A percentile compares a stretch with the other conserved stretches of the same genome.
These are phyloP conservation scores for Cantharis flavilabris DNA, from an alignment of 2,888 invertebrate species.

Conservation along the genomic window DNA sequence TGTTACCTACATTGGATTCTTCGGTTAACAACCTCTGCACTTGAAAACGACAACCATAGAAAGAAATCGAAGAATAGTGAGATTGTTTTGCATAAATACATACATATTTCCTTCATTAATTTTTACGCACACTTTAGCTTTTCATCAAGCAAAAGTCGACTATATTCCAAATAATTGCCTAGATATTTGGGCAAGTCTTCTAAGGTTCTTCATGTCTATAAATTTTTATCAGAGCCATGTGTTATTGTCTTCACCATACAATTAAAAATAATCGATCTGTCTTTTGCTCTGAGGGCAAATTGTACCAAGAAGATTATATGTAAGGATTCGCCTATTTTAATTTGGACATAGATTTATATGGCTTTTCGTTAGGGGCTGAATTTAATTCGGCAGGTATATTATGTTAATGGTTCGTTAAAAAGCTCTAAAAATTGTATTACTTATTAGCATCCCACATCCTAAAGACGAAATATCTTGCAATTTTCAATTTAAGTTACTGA, in stretches of 20 bases:
- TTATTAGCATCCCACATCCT: not conserved
- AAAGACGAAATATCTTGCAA: not conserved
- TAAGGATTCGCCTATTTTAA: not conserved
- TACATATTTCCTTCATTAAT: not conserved
- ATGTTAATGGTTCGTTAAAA: not conserved
- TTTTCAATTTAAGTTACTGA: not conserved
- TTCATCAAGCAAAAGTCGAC: not conserved
- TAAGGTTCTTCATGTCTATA: not conserved
- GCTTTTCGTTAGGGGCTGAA: not conserved
- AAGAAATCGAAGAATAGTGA: slow-evolving; percentile 25
- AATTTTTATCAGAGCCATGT: not conserved
- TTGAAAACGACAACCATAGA: slow-evolving; percentile 35
- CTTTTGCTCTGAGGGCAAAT: not conserved
- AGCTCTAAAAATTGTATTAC: not conserved
- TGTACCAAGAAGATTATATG: not conserved
- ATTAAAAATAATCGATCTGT: not conserved
- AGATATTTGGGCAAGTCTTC: not conserved
- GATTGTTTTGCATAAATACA: slow-evolving; percentile 5
- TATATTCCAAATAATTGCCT: too few relatives aligned
- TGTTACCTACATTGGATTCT: slow-evolving; percentile 53
- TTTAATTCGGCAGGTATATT: not conserved
- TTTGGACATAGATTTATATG: not conserved
- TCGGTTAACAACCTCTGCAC: slow-evolving; percentile 46
- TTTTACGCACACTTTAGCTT: not conserved
- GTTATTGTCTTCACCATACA: not conserved